phyloP scores from a whole-genome alignment of 37 sponge, comb jelly and placozoan species.

The Ianthella basta region DNA sequence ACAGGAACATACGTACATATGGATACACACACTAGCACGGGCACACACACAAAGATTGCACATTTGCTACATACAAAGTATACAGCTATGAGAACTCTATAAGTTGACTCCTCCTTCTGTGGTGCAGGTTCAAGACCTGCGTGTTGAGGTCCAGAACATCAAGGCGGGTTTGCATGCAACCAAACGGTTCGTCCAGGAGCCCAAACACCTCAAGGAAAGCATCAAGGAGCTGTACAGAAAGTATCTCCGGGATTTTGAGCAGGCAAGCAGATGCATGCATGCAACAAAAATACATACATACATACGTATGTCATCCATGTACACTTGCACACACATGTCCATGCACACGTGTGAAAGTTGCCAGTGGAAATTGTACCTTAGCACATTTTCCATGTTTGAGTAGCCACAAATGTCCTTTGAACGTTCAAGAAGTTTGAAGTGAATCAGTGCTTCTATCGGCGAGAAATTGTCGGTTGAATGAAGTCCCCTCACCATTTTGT shows the following conservation, averaged over 20 bases:
- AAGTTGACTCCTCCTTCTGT: neutral
- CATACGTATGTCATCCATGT: constrained; percentile 5
- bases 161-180: constrained; percentile 88
- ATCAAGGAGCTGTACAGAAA: constrained; percentile 64
- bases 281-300: neutral
- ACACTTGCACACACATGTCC: neutral
- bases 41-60: neutral
- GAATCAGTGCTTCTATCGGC: neutral
- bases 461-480: neutral
- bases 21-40: neutral
- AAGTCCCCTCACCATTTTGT: too few species aligned
- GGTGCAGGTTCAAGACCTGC: constrained; percentile 73
- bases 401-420: neutral
- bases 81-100: too few species aligned
- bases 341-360: neutral
- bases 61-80: too few species aligned
- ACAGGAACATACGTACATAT: too few species aligned
- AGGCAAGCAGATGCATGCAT: constrained; percentile 41
- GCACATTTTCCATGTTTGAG: neutral
- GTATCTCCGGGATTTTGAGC: constrained; percentile 71
- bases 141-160: constrained; percentile 74
- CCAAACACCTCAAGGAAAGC: constrained; percentile 86
- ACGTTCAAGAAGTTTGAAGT: neutral
- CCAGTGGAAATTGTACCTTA: neutral
- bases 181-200: constrained; percentile 89